These are phyloP conservation scores for Orientallactaga sibirica DNA, from an alignment of 2,797 vertebrate species.

Conservation along the genomic window DNA sequence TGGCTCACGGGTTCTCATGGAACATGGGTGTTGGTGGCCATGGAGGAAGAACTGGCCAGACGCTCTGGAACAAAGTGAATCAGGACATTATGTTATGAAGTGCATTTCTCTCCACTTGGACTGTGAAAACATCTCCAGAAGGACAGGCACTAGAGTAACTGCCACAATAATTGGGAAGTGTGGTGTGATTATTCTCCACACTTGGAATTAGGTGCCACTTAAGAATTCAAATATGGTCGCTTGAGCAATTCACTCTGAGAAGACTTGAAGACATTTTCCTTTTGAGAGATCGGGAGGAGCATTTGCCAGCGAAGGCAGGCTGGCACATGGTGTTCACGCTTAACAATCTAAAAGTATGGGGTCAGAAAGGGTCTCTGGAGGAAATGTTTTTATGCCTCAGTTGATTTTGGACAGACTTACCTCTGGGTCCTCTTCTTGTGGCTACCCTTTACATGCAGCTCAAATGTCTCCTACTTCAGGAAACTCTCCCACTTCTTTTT, in stretches of 20 bases:
- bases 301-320: not conserved
- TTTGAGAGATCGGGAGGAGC: not conserved
- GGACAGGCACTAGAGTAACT: not conserved
- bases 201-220: not conserved
- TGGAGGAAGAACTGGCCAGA: not conserved
- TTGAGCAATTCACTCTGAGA: not conserved
- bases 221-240: not conserved
- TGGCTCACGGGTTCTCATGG: not conserved
- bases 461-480: not conserved
- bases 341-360: not conserved
- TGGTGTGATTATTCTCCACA: not conserved
- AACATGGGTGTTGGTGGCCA: not conserved
- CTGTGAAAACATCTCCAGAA: not conserved
- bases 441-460: not conserved
- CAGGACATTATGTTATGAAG: not conserved
- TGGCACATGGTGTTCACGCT: not conserved
- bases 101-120: not conserved
- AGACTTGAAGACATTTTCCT: not conserved
- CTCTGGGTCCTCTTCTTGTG: not conserved
- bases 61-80: not conserved
- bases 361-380: not conserved
- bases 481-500: not conserved
- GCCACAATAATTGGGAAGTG: not conserved
- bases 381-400: not conserved
- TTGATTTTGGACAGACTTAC: not conserved